Percentiles rank a stretch among this genome's conserved stretches.
phyloP scores from a whole-genome alignment of 2,113 vertebrate genomes.

The Paramormyrops kingsleyae region DNA sequence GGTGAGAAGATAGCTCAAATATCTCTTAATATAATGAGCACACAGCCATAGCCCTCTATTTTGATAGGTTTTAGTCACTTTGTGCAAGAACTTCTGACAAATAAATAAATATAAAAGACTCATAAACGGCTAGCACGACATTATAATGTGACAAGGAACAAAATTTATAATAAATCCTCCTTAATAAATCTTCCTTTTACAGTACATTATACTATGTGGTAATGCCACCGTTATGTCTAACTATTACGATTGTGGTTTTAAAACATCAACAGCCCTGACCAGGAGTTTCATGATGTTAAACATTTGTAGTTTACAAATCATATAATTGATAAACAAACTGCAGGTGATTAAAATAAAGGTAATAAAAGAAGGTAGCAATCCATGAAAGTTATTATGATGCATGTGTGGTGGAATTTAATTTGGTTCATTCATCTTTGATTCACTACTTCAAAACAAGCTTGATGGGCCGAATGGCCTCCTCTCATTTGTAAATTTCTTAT shows the following conservation, averaged over 20 bases:
- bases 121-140: not conserved
- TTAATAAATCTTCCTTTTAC: not conserved
- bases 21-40: not conserved
- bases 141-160: not conserved
- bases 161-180: not conserved
- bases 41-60: not conserved
- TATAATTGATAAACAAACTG: not conserved
- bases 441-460: not conserved
- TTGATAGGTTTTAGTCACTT: not conserved
- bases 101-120: not conserved
- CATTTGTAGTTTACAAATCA: not conserved
- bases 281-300: not conserved
- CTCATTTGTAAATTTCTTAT: too few species aligned
- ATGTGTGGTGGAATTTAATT: not conserved
- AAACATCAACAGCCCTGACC: not conserved
- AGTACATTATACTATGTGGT: not conserved
- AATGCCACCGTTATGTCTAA: not conserved
- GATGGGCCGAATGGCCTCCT: too few species aligned
- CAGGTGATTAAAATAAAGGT: not conserved
- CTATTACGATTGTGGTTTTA: not conserved
- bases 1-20: conserved; percentile 52
- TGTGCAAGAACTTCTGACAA: not conserved
- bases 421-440: not conserved
- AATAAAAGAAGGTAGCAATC: not conserved
- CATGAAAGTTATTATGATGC: not conserved